A percentile compares a stretch with the other conserved stretches of the same genome.
phyloP scores from a whole-genome alignment of 2,113 vertebrate genomes.

The Sclerurus mexicanus region DNA sequence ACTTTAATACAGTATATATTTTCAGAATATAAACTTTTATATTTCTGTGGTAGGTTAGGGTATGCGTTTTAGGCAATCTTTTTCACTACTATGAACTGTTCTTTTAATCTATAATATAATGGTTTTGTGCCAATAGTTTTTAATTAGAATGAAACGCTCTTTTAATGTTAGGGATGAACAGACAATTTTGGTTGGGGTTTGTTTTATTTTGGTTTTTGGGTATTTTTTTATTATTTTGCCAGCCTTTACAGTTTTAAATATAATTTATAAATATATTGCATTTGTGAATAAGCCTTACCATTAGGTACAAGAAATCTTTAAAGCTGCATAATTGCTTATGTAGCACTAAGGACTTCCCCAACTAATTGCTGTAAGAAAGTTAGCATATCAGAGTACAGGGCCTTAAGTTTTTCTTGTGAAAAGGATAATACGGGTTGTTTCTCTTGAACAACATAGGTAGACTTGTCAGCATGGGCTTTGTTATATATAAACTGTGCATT shows the following conservation, averaged over 20 bases:
- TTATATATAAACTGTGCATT: constrained; percentile 62
- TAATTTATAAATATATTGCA: constrained; percentile 75
- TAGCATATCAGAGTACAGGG: constrained; percentile 73
- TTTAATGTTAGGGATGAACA: constrained; percentile 54
- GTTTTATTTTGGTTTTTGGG: constrained; percentile 1
- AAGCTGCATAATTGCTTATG: constrained; percentile 55
- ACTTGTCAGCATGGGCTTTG: constrained; percentile 51
- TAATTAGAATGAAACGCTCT: constrained; percentile 63
- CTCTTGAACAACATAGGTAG: constrained; percentile 57
- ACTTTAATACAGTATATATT: constrained; percentile 87
- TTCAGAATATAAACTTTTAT: constrained; percentile 90
- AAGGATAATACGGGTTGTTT: constrained; percentile 81
- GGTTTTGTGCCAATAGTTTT: constrained; percentile 82
- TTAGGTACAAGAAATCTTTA: constrained; percentile 73
- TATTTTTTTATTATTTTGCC: constrained; percentile 52
- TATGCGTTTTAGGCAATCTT: constrained; percentile 85
- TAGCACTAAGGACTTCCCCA: constrained; percentile 68
- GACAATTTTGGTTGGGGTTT: constrained; percentile 50
- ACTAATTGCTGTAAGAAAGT: constrained; percentile 71
- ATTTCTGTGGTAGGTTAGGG: constrained; percentile 87
- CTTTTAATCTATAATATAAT: constrained; percentile 83
- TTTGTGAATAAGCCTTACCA: constrained; percentile 85
- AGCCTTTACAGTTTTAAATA: constrained; percentile 67
- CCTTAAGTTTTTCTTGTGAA: constrained; percentile 78
- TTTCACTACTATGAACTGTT: constrained; percentile 79